Conservation (phyloP, 1,140 invertebrate genomes). For the Solenopsis invicta region DNA sequence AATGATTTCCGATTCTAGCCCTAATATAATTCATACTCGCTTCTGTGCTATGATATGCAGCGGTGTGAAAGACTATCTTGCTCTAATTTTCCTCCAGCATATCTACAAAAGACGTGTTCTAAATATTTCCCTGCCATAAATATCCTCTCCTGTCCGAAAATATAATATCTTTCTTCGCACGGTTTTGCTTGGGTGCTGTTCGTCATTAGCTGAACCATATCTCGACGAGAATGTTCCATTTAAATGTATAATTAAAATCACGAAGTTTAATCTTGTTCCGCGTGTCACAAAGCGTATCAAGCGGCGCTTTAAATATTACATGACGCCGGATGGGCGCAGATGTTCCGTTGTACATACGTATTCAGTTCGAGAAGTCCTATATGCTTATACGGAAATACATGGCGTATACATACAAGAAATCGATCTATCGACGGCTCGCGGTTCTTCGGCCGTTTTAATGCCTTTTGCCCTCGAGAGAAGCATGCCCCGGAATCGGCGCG, state of each 20-base stretch:
- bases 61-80: neutral
- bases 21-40: neutral
- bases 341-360: constrained; percentile 14
- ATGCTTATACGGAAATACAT: constrained; percentile 48
- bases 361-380: constrained; percentile 34
- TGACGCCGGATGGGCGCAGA: neutral
- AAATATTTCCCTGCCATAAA: neutral
- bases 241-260: neutral
- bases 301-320: constrained; percentile 45
- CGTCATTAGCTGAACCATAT: neutral
- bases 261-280: neutral
- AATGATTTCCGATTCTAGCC: neutral
- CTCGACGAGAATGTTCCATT: neutral
- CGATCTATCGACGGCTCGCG: constrained; percentile 38
- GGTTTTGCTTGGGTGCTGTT: neutral
- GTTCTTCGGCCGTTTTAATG: constrained; percentile 6
- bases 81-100: neutral
- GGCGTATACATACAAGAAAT: constrained; percentile 16
- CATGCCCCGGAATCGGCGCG: too few relatives aligned
- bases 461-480: neutral
- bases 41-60: neutral
- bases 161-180: neutral
- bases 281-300: neutral
- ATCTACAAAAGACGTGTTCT: neutral
- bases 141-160: neutral